Evolutionary conservation across 1,140 invertebrate species (phyloP), one percentile per base, ranked within the genome.

Genomic region (Aphaenogaster rudis): DNA sequence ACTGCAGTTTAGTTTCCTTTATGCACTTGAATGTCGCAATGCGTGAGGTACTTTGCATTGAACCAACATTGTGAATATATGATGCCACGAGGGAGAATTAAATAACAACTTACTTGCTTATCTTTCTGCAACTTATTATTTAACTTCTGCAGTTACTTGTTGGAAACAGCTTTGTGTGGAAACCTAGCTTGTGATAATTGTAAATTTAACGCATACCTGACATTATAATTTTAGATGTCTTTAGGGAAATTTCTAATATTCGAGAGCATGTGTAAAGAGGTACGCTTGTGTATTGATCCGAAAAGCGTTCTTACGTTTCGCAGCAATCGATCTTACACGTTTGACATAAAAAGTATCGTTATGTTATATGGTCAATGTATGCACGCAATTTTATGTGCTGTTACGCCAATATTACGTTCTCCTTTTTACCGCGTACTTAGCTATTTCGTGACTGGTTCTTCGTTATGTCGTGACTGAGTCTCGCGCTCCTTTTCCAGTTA

Each of bases 61-160:
- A 61, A 71, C 21, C 21, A 42, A 69, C 64, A 11, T 8, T n/a
- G n/a, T 15, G 42, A 63, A 82, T 59, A 59, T 39, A 76, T 13
- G 42, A 71, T 50, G 54, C 42, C n/a, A 36, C 67, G 36, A 28
- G 80, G 67, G 54, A 84, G 50, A 84, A 66, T 80, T 50, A 67
- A 67, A 45, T 74, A 76, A 84, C 17, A 76, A 84, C 39, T 84
- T 80, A 13, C 78, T 67, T 50, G 69, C 42, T 84, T 84, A 76
- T 84, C 69, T 74, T 84, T 63, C 54, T 63, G 42, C 57, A 63
- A 84, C 54, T 84, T 84, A 50, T 45, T 76, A 36, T n/a, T 61
- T 21, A 42, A 67, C 64, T 67, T 21, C 42, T 13, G 42, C 21
- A 50, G 54, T 84, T 71, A 45, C 50, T 67, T 59, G 54, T 48